phyloP scores from a whole-genome alignment of 2,888 invertebrate species.

The Anorthoa munda region DNA sequence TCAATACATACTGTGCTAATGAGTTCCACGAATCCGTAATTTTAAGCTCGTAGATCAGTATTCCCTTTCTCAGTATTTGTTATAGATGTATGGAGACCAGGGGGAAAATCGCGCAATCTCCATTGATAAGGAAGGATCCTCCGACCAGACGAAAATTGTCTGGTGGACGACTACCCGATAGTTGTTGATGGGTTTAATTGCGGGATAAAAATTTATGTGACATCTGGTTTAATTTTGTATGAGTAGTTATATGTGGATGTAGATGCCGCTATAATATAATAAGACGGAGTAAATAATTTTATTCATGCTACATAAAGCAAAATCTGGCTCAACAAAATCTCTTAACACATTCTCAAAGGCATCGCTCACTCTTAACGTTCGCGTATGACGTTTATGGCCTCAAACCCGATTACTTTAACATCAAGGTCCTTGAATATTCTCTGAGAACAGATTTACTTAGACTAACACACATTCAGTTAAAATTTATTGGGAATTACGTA shows the following conservation, averaged over 20 bases:
- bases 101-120: no score
- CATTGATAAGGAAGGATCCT: no score
- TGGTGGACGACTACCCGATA: no score
- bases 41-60: neutral
- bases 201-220: no score
- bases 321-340: conserved; percentile 33
- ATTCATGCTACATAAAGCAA: neutral
- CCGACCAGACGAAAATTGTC: no score
- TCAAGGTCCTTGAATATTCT: conserved; percentile 57
- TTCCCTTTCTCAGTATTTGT: conserved; percentile 5
- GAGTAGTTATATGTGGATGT: no score
- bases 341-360: conserved; percentile 34
- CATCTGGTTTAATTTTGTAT: no score
- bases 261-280: no score
- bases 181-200: no score
- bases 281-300: conserved; percentile 1
- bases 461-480: conserved; percentile 61
- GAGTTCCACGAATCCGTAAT: neutral
- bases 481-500: conserved; percentile 63
- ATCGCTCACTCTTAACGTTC: conserved; percentile 60
- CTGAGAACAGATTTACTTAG: conserved; percentile 59
- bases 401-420: conserved; percentile 56
- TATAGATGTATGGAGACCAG: neutral
- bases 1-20: neutral
- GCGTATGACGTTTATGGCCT: conserved; percentile 56